Conservation (phyloP, 2,113 vertebrate genomes). For the Sphyrna mokarran region DNA sequence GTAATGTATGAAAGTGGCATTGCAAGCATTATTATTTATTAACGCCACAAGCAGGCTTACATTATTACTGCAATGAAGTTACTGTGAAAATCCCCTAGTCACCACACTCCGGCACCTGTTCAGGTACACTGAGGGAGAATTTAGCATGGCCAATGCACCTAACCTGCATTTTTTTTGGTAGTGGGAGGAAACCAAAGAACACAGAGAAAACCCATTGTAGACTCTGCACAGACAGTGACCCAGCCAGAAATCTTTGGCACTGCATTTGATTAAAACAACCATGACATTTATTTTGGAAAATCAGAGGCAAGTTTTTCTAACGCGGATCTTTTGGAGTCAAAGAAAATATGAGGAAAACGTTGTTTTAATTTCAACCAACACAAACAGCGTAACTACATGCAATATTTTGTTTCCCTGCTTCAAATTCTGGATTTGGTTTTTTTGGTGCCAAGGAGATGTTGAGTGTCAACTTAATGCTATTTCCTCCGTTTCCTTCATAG, state of each 20-base stretch:
- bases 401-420: background rate
- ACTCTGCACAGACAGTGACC: too few relatives aligned
- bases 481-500: background rate
- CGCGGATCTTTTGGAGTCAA: background rate
- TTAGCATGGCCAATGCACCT: too few relatives aligned
- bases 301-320: background rate
- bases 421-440: background rate
- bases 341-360: background rate
- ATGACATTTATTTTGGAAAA: conserved; percentile 3
- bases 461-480: background rate
- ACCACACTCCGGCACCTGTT: too few relatives aligned
- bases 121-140: too few relatives aligned
- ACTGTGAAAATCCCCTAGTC: too few relatives aligned
- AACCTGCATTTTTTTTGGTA: too few relatives aligned
- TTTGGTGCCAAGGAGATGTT: background rate
- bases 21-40: background rate
- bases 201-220: too few relatives aligned
- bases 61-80: too few relatives aligned
- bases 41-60: too few relatives aligned
- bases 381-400: background rate
- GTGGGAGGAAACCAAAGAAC: too few relatives aligned
- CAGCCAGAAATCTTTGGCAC: background rate
- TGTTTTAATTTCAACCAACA: background rate
- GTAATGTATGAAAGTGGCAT: background rate
- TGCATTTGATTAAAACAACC: too few relatives aligned